A percentile compares a stretch with the other conserved stretches of the same genome.
Evolutionary conservation across 2,797 vertebrate species (phyloP).

Genomic region (Buphagus erythrorhynchus): DNA sequence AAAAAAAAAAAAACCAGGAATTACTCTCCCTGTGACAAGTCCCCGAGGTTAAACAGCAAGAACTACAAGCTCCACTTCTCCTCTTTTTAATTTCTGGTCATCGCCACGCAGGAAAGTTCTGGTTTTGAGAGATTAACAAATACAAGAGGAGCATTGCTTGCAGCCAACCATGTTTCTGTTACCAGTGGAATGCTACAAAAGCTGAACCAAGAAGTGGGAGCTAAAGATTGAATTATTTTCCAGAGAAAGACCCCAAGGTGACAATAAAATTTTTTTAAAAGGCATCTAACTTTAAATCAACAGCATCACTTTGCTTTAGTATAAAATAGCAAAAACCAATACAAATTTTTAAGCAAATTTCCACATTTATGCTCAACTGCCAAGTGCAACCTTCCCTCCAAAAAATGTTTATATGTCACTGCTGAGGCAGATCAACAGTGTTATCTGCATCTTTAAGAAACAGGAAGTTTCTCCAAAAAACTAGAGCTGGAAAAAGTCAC

Average conservation of each 20-base stretch:
- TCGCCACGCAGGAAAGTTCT: neutral
- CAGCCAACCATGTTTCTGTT: neutral
- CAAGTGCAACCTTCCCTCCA: neutral
- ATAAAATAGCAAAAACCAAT: neutral
- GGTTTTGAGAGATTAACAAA: neutral
- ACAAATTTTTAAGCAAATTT: neutral
- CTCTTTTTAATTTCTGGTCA: neutral
- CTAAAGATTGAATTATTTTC: neutral
- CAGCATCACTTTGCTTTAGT: neutral
- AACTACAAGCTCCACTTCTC: neutral
- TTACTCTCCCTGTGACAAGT: neutral
- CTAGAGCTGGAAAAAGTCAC: neutral
- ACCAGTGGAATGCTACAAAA: neutral
- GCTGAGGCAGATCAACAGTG: neutral
- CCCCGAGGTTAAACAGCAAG: neutral
- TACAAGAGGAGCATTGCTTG: neutral
- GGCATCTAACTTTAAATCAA: neutral
- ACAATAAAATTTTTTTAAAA: fast-evolving
- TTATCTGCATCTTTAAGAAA: neutral
- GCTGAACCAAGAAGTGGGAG: neutral
- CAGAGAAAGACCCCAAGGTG: neutral
- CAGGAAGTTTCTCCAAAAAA: neutral
- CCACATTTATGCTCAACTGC: neutral
- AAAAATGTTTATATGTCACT: neutral
- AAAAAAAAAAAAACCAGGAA: neutral